phyloP scores from a whole-genome alignment of 37 sponge, comb jelly and placozoan genomes.

The Eunapius fragilis region DNA sequence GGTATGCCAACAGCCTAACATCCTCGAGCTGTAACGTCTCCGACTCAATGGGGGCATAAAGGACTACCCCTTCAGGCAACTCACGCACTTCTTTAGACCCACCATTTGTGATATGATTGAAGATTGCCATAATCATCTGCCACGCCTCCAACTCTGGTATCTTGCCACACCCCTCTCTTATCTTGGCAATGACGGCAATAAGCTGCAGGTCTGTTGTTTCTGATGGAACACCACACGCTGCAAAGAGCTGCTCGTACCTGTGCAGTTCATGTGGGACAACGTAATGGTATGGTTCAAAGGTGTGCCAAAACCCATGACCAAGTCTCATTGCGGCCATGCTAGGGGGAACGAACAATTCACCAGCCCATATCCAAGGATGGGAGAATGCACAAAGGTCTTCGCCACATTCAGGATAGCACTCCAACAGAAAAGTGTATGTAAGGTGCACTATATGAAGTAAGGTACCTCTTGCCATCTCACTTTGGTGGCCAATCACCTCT shows the following conservation, averaged over 20 bases:
- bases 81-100: neutral
- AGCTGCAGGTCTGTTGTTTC: slow-evolving; percentile 23
- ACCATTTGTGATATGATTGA: slow-evolving; percentile 51
- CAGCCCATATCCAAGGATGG: slow-evolving; percentile 23
- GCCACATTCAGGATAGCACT: neutral
- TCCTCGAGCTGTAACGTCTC: slow-evolving; percentile 15
- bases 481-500: neutral
- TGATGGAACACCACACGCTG: slow-evolving; percentile 17
- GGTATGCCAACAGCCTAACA: slow-evolving; percentile 35
- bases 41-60: slow-evolving; percentile 38
- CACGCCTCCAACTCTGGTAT: slow-evolving; percentile 8
- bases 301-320: slow-evolving; percentile 17
- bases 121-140: slow-evolving; percentile 31
- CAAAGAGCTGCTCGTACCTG: slow-evolving; percentile 24
- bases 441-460: neutral
- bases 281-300: slow-evolving; percentile 45
- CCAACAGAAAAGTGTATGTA: neutral
- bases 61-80: neutral
- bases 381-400: neutral
- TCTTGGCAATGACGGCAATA: slow-evolving; percentile 20
- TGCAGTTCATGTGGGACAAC: slow-evolving; percentile 29
- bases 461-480: neutral
- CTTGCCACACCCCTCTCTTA: neutral
- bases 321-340: slow-evolving; percentile 1
- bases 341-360: slow-evolving; percentile 26